Evolutionary conservation across 2,113 vertebrate species (phyloP).

Genomic region (Penelope pileata): DNA sequence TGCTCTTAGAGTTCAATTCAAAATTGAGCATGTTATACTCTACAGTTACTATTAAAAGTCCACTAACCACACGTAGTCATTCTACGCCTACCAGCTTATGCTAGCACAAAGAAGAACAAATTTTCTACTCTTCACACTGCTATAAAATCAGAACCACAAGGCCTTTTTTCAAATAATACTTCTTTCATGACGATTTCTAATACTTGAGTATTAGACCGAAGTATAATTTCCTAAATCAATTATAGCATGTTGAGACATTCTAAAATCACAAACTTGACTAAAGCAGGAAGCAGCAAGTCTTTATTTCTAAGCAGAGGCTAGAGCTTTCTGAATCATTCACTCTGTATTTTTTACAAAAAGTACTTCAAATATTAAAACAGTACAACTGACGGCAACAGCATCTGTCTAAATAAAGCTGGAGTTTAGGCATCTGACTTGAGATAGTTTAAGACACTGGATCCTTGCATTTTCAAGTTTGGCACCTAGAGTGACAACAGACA

Average conservation of each 20-base stretch:
- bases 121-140: conserved; percentile 13
- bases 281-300: background rate
- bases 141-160: conserved; percentile 45
- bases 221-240: background rate
- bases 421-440: background rate
- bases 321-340: conserved; percentile 3
- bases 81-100: conserved; percentile 24
- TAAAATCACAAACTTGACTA: conserved; percentile 30
- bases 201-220: background rate
- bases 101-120: conserved; percentile 42
- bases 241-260: conserved; percentile 16
- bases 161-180: background rate
- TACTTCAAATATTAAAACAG: background rate
- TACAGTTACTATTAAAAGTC: conserved; percentile 7
- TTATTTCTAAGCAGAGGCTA: background rate
- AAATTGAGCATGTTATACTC: conserved; percentile 2
- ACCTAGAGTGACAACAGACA: background rate
- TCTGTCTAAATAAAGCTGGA: background rate
- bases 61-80: conserved; percentile 2
- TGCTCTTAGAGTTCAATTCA: background rate
- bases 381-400: background rate
- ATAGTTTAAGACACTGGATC: background rate
- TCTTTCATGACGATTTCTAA: conserved; percentile 6
- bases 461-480: background rate
- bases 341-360: background rate